Evolutionary conservation across 2,888 invertebrate genomes (phyloP).

Genomic region (Dolichopus griseipennis): DNA sequence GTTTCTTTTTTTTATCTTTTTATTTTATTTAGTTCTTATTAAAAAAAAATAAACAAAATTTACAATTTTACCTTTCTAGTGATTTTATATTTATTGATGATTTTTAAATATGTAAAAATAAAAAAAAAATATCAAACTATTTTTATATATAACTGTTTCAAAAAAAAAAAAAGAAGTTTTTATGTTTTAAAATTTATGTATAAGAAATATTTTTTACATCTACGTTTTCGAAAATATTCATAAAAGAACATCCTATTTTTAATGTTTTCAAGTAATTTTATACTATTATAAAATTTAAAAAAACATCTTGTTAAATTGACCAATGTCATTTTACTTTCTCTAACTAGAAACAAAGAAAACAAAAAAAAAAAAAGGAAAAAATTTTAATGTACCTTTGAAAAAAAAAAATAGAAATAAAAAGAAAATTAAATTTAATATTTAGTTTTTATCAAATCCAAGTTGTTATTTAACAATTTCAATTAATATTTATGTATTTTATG

Average conservation of each 20-base stretch:
- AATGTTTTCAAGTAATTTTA: conserved; percentile 4
- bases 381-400: not conserved
- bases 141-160: no score
- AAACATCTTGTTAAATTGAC: not conserved
- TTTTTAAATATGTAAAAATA: no score
- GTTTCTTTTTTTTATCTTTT: no score
- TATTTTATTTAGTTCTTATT: no score
- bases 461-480: not conserved
- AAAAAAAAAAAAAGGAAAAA: conserved; percentile 1
- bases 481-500: not conserved
- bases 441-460: not conserved
- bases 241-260: conserved; percentile 10
- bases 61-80: no score
- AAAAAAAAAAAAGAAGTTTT: no score
- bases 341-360: not conserved
- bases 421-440: not conserved
- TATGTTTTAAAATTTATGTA: not conserved
- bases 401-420: conserved; percentile 4
- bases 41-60: no score
- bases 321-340: not conserved
- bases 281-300: conserved; percentile 1
- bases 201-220: conserved; percentile 7
- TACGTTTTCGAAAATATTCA: conserved; percentile 6
- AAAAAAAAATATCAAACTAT: no score
- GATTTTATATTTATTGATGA: no score